Percentiles rank a stretch among this genome's conserved stretches.
Evolutionary conservation across 2,888 invertebrate species (phyloP).

Genomic region (Drosophila testacea): DNA sequence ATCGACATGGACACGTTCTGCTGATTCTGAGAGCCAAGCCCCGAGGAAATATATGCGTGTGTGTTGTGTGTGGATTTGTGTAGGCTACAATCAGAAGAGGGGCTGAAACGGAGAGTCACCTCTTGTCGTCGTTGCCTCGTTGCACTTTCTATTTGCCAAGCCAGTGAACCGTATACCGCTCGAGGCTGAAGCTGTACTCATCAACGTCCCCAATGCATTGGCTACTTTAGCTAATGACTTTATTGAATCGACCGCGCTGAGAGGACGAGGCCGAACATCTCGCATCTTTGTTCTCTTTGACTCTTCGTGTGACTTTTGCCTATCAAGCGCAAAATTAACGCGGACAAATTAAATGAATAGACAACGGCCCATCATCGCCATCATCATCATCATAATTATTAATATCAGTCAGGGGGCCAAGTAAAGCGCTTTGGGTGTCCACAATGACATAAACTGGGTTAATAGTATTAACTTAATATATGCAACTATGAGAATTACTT

Average conservation of each 20-base stretch:
- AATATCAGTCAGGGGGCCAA: slow-evolving; percentile 28
- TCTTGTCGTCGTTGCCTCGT: slow-evolving; percentile 43
- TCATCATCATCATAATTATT: slow-evolving; percentile 22
- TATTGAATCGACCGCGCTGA: slow-evolving; percentile 65
- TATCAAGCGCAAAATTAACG: slow-evolving; percentile 69
- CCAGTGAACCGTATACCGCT: slow-evolving; percentile 61
- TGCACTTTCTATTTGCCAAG: slow-evolving; percentile 75
- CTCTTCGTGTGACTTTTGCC: slow-evolving; percentile 72
- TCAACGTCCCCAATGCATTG: slow-evolving; percentile 61
- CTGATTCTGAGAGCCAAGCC: slow-evolving; percentile 49
- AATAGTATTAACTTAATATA: slow-evolving; percentile 18
- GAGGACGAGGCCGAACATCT: slow-evolving; percentile 10
- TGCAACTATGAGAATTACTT: neutral
- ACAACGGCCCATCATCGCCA: slow-evolving; percentile 45
- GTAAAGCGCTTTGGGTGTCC: slow-evolving; percentile 50
- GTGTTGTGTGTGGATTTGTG: slow-evolving; percentile 2
- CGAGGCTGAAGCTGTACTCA: slow-evolving; percentile 16
- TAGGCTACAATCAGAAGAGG: slow-evolving; percentile 3
- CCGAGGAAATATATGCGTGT: slow-evolving; percentile 3
- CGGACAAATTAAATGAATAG: slow-evolving; percentile 71
- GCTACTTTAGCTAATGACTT: slow-evolving; percentile 79
- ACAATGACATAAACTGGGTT: slow-evolving; percentile 44
- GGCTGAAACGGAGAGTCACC: slow-evolving; percentile 28
- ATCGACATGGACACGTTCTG: slow-evolving; percentile 59
- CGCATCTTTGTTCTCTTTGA: slow-evolving; percentile 47